These are phyloP conservation scores for Mesorhabditis spiculigera DNA, from an alignment of 2,888 invertebrate genomes.

Conservation along the genomic window DNA sequence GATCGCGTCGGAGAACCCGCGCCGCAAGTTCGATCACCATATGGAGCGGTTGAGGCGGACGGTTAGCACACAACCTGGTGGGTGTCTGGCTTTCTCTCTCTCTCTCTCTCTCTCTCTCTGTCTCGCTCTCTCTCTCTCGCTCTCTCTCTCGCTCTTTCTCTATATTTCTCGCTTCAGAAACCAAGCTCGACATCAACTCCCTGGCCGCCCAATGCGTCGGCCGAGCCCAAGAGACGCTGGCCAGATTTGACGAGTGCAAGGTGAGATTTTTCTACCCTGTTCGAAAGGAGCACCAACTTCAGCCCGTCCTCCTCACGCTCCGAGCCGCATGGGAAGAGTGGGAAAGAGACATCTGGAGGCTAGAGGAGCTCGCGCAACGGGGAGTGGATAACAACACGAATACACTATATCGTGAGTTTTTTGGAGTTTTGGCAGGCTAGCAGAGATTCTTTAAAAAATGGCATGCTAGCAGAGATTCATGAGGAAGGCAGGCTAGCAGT, in stretches of 20 bases:
- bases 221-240: slow-evolving; percentile 20
- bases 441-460: no score
- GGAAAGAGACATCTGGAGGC: slow-evolving; percentile 26
- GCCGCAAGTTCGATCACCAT: slow-evolving; percentile 33
- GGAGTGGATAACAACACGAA: slow-evolving; percentile 15
- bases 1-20: slow-evolving; percentile 40
- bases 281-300: neutral
- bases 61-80: slow-evolving; percentile 12
- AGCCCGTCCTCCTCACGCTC: slow-evolving; percentile 19
- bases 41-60: slow-evolving; percentile 25
- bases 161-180: slow-evolving; percentile 10
- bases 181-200: slow-evolving; percentile 23
- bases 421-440: no score
- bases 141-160: neutral
- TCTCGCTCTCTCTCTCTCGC: neutral
- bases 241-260: slow-evolving; percentile 11
- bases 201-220: neutral
- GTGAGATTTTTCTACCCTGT: neutral
- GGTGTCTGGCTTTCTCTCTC: neutral
- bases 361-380: slow-evolving; percentile 31
- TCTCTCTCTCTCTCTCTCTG: neutral
- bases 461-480: no score
- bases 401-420: slow-evolving; percentile 15
- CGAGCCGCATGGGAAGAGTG: slow-evolving; percentile 35
- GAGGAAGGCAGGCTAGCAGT: no score